A percentile compares a stretch with the other conserved stretches of the same genome.
Conservation (phyloP, 2,888 invertebrate species). For the Drosophila ezoana region DNA sequence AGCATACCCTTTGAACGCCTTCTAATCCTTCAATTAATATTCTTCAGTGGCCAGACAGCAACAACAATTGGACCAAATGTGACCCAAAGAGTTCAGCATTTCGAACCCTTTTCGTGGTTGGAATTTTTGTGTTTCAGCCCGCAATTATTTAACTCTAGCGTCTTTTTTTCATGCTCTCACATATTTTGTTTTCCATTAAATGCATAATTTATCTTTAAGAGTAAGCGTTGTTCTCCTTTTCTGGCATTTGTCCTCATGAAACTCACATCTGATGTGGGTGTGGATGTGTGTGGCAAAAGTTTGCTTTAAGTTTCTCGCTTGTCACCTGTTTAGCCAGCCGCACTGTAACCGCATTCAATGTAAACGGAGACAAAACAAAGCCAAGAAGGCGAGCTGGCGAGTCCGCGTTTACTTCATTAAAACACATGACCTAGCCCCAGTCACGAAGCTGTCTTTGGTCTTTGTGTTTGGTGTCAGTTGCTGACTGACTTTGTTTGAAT, state of each 20-base stretch:
- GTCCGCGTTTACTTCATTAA: conserved; percentile 54
- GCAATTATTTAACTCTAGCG: conserved; percentile 68
- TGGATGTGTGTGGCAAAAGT: conserved; percentile 9
- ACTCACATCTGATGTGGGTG: neutral
- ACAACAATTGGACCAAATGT: conserved; percentile 50
- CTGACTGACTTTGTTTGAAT: conserved; percentile 68
- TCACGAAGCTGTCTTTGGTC: conserved; percentile 22
- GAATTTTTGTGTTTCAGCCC: conserved; percentile 44
- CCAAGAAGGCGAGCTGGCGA: conserved; percentile 3
- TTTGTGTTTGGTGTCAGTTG: conserved; percentile 48
- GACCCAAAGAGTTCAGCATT: conserved; percentile 56
- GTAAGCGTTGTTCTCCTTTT: conserved; percentile 14
- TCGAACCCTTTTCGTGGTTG: conserved; percentile 70
- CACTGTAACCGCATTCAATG: conserved; percentile 36
- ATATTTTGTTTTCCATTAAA: conserved; percentile 46
- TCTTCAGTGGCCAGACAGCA: conserved; percentile 53
- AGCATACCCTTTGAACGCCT: conserved; percentile 56
- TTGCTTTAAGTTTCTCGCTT: conserved; percentile 51
- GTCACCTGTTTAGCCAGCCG: conserved; percentile 57
- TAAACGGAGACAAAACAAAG: conserved; percentile 33
- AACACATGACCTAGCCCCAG: conserved; percentile 47
- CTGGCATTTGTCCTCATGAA: neutral
- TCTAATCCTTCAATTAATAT: conserved; percentile 79
- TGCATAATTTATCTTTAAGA: conserved; percentile 63
- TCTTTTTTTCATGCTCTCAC: conserved; percentile 7